A percentile compares a stretch with the other conserved stretches of the same genome.
Evolutionary conservation across 2,113 vertebrate species (phyloP).

Genomic region (Oreocharis arfaki): DNA sequence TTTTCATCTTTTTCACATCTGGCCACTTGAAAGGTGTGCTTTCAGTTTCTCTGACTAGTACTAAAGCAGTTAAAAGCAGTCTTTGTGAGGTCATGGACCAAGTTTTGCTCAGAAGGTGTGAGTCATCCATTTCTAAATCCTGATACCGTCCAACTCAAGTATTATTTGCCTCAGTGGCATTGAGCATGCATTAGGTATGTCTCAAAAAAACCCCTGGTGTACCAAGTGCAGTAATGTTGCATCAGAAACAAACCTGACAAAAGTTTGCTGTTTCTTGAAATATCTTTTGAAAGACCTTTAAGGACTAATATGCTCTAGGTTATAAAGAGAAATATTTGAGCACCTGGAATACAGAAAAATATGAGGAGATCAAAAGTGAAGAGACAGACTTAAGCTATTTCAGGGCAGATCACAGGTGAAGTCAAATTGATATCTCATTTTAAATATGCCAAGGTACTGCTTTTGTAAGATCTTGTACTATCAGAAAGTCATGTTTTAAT

Average conservation of each 20-base stretch:
- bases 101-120: not conserved
- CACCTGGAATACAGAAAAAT: not conserved
- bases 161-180: not conserved
- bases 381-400: not conserved
- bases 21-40: not conserved
- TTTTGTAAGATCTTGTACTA: not conserved
- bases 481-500: not conserved
- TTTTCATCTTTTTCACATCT: not conserved
- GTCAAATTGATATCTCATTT: not conserved
- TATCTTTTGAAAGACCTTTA: not conserved
- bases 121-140: not conserved
- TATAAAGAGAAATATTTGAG: not conserved
- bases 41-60: not conserved
- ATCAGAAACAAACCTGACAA: not conserved
- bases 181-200: not conserved
- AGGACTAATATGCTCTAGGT: not conserved
- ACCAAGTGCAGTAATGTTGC: not conserved
- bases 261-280: not conserved
- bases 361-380: not conserved
- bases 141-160: not conserved
- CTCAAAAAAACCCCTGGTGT: fast-evolving
- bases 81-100: not conserved
- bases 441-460: not conserved
- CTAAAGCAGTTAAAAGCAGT: not conserved
- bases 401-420: not conserved